Base-by-base conservation (phyloP, 2,888 invertebrate species). In the Chaitophorus viminalis region DNA sequence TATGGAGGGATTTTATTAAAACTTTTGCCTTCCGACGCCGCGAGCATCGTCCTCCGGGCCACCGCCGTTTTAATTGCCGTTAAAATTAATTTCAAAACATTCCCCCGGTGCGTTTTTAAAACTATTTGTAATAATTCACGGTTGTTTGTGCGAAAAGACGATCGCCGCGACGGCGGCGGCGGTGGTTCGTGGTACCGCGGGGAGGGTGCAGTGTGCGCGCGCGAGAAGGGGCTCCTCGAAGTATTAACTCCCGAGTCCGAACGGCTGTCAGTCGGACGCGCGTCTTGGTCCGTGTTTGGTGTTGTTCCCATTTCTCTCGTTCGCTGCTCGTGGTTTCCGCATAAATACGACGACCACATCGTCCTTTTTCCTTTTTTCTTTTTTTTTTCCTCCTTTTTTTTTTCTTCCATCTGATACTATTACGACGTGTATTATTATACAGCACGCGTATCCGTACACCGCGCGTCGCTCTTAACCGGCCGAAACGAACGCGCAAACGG, bases 201-300 rank as follows among this genome's bases (percentile, higher is more conserved):
- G 77, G 72, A 79, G 72, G 84, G 84, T 84, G 65, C n/a, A 25
- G 36, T 52, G 85, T 78, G 86, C 70, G 54, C 46, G 25, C 65
- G 46, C 76, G 29, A 85, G 84, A 52, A 77, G 84, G 84, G 76
- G 76, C 87, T 72, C 87, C 74, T 75, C 87, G 60, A 87, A 81
- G 81, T 54, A 87, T 74, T 79, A 81, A 74, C 87, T 81, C 79
- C 72, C 79, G 87, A 79, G 79, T 79, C 81, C 87, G 74, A 79
- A 33, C 86, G 29, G 86, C 33, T 65, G 87, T 87, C 81, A 87
- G 87, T 87, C 87, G 87, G 87, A 87, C 87, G 87, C 87, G 87
- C 87, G 87, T 81, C 81, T 87, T 87, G 87, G 86, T 87, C 72
- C 74, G 87, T 87, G 87, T 87, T 65, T 65, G 79, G 87, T 60